phyloP scores from a whole-genome alignment of 2,888 invertebrate genomes.

The Drosophila incognita region DNA sequence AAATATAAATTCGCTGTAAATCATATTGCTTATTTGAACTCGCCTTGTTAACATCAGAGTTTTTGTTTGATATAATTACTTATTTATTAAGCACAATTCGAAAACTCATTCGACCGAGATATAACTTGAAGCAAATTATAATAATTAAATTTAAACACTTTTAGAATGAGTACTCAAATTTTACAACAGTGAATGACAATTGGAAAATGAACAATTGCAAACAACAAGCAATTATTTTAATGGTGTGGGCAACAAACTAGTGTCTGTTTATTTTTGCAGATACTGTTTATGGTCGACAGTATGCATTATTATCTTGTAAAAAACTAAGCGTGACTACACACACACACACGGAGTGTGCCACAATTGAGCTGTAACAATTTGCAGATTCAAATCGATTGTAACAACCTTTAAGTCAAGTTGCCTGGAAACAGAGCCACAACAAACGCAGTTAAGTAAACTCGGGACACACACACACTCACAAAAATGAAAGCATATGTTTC shows the following conservation, averaged over 20 bases:
- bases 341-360: background rate
- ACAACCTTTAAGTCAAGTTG: slow-evolving; percentile 33
- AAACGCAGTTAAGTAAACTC: slow-evolving; percentile 3
- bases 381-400: slow-evolving; percentile 46
- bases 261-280: slow-evolving; percentile 5
- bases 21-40: background rate
- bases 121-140: background rate
- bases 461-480: background rate
- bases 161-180: slow-evolving; percentile 1
- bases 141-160: slow-evolving; percentile 38
- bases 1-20: background rate
- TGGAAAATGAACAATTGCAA: slow-evolving; percentile 6
- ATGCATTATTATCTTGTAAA: background rate
- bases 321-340: background rate
- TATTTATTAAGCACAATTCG: slow-evolving; percentile 19
- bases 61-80: slow-evolving; percentile 1
- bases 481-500: background rate
- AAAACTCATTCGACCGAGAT: background rate
- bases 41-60: background rate
- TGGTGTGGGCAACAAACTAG: background rate
- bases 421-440: slow-evolving; percentile 41
- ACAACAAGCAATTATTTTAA: slow-evolving; percentile 36
- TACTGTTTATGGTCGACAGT: slow-evolving; percentile 10
- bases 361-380: slow-evolving; percentile 5
- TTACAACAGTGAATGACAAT: slow-evolving; percentile 19